phyloP scores from a whole-genome alignment of 2,113 vertebrate species.

The Corvus moneduloides region DNA sequence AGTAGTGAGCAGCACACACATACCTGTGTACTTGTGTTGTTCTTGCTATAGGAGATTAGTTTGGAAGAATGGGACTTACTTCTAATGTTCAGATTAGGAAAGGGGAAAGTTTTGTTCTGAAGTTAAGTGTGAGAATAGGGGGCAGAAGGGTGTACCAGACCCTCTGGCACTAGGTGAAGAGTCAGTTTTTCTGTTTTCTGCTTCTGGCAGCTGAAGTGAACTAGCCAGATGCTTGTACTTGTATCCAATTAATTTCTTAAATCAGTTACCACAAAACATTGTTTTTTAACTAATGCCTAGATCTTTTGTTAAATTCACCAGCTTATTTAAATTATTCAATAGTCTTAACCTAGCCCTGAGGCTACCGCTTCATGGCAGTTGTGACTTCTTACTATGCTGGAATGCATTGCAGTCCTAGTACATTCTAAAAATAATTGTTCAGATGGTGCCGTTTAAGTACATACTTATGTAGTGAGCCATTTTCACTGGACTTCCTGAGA shows the following conservation, averaged over 20 bases:
- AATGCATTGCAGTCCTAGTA: conserved; percentile 7
- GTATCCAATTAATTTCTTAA: conserved; percentile 23
- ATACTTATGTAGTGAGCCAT: conserved; percentile 24
- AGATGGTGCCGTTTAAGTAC: conserved; percentile 32
- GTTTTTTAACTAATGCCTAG: background rate
- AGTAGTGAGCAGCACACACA: background rate
- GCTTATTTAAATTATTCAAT: background rate
- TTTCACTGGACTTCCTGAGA: conserved; percentile 23
- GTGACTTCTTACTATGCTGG: conserved; percentile 36
- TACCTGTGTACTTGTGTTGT: background rate
- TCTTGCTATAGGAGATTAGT: background rate
- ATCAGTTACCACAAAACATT: background rate
- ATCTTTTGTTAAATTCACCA: conserved; percentile 3
- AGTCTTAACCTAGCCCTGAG: background rate
- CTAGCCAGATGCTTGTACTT: background rate
- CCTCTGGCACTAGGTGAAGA: background rate
- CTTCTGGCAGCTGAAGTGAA: conserved; percentile 22
- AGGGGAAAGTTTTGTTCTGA: background rate
- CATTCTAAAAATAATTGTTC: conserved; percentile 63
- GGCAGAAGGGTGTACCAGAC: background rate
- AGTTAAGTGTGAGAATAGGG: background rate
- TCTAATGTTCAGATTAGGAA: background rate
- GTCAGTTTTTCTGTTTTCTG: background rate
- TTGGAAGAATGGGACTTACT: background rate
- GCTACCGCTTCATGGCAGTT: conserved; percentile 40